These are phyloP conservation scores for Leptocoma aspasia DNA, from an alignment of 2,113 vertebrate species.

Conservation along the genomic window DNA sequence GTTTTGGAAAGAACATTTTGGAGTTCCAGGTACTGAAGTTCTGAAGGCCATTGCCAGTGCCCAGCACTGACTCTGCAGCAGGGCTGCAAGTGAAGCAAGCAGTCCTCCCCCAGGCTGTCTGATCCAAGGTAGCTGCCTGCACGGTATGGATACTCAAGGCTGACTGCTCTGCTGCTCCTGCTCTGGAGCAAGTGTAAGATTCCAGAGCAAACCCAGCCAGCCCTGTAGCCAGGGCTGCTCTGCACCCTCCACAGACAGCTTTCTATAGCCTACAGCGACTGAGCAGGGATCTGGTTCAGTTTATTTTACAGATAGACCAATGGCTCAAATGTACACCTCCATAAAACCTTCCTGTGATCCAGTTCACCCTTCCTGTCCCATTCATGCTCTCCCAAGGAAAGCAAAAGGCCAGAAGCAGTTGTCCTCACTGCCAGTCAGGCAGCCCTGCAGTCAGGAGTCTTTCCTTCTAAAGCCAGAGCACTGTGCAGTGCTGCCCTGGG, in stretches of 20 bases:
- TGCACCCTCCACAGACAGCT: not conserved
- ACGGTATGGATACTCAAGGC: accelerated
- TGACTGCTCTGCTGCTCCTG: not conserved
- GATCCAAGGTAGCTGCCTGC: not conserved
- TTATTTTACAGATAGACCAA: conserved; percentile 44
- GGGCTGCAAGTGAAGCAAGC: not conserved
- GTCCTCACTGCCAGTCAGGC: not conserved
- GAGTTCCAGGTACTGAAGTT: not conserved
- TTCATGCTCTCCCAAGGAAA: not conserved
- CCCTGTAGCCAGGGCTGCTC: not conserved
- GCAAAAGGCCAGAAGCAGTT: not conserved
- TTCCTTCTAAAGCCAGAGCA: not conserved
- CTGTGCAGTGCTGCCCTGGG: not conserved
- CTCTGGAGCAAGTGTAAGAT: not conserved
- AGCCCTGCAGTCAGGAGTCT: not conserved
- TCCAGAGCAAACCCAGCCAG: not conserved
- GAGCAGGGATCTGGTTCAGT: not conserved
- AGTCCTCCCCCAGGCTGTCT: not conserved
- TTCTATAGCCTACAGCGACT: accelerated
- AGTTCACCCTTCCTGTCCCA: not conserved
- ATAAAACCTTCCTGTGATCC: not conserved
- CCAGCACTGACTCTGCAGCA: not conserved
- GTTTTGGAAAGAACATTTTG: not conserved
- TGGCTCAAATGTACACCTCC: conserved; percentile 13
- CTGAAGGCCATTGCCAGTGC: not conserved